Evolutionary conservation across 2,888 invertebrate species (phyloP), one percentile per base, ranked within the genome.

Genomic region (Dastarcus helophoroides): DNA sequence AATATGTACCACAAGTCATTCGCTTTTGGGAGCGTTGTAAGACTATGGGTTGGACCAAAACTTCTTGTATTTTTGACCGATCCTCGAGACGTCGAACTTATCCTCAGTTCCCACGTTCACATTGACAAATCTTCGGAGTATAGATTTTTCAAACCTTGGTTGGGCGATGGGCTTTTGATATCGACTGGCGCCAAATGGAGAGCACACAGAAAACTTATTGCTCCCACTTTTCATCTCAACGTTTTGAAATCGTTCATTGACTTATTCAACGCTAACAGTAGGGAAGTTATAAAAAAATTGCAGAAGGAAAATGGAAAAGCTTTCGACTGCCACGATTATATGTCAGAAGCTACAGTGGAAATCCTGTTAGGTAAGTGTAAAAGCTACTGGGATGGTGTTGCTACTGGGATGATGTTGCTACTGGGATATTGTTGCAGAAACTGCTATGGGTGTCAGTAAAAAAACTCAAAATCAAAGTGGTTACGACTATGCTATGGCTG

Each of bases 371-470:
- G 79, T 79, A 63, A 67, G 70, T 65, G 26, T 22, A 22, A n/a
- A 11, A 7, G 6, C 9, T 8, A 23, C 10, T 23, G 6, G 9
- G 6, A 6, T 17, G 19, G 19, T 17, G n/a, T 17, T 17, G 6
- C 19, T 7, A n/a, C 6, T 17, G 10, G 10, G 6, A 8, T 9
- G 9, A 23, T 23, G 9, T 8, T 9, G 24, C 9, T 23, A 8
- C 9, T 19, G 19, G 19, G 8, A 19, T 19, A 23, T 23, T 24
- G n/a, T 60, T 60, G 19, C 54, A 79, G 85, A 86, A 68, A 86
- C 86, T 19, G 86, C 84, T 1, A 86, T 86, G 86, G 86, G 86
- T 29, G 85, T 86, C 0, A 83, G 79, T 46, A 84, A 83, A 56
- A 73, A 69, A 40, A 83, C 84, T 1, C 85, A 85, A 60, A 80